Evolutionary conservation across 2,888 invertebrate species (phyloP), one percentile per base, ranked within the genome.

Genomic region (Sinohyriopsis cumingii): DNA sequence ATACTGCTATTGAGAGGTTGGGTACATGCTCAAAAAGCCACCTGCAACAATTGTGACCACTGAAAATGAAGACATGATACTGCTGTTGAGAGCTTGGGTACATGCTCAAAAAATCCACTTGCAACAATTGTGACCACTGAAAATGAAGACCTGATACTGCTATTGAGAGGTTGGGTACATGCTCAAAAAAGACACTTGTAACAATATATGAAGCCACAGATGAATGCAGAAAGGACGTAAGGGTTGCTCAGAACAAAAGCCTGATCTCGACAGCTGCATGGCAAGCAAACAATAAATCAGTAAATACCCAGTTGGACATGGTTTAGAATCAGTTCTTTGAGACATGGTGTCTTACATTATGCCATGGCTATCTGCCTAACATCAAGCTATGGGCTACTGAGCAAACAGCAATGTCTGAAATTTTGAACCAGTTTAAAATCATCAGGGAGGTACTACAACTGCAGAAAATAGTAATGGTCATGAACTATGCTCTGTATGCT

Each of bases 401-500:
- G 28, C 22, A 63, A 4, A 33, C 54, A 20, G 64, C 63, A 19
- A 57, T 66, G 2, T 19, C 22, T 60, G 53, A 55, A n/a, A 55
- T 67, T 56, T 24, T 62, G 24, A 28, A 64, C 6, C 15, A 45
- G n/a, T 55, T 55, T 12, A 20, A 54, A 18, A 55, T 9, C 28
- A 54, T 59, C 3, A 33, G n/a, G 20, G 65, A 65, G 6, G 7
- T 22, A 20, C 57, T 65, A 22, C 12, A 33, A 33, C 56, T 61
- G 22, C 24, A 57, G 18, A 59, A 24, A 20, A 61, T 68, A 33
- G 68, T 65, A 4, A 5, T 53, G 7, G 68, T 71, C 18, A 65
- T 71, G 61, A 68, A 71, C 57, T 67, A 69, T 55, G 71, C 74
- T 25, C 53, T 74, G 22, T 68, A 68, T 68, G 67, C 61, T 54